Evolutionary conservation across 92 coral and sea anemone species (phyloP).

Genomic region (Siderastrea radians): DNA sequence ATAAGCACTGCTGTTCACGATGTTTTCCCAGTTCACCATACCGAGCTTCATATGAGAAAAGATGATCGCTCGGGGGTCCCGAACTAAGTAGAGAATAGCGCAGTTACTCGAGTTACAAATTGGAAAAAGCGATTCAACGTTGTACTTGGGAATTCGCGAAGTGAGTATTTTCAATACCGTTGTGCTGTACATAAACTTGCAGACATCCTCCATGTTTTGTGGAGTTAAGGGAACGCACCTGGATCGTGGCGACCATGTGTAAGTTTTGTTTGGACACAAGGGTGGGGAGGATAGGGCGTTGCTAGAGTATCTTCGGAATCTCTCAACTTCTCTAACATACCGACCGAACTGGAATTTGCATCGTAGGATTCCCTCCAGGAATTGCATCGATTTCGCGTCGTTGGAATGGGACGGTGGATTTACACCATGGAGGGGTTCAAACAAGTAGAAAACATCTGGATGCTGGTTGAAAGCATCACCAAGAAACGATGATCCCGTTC

Average conservation of each 20-base stretch:
- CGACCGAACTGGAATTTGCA: constrained; percentile 73
- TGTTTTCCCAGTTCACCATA: not conserved
- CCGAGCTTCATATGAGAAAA: constrained; percentile 46
- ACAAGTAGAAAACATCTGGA: constrained; percentile 79
- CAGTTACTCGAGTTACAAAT: constrained; percentile 23
- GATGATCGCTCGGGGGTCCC: constrained; percentile 85
- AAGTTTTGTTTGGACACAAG: constrained; percentile 57
- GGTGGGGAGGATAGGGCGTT: constrained; percentile 88
- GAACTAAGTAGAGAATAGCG: constrained; percentile 52
- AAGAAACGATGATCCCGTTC: constrained; percentile 68
- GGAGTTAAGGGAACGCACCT: not conserved
- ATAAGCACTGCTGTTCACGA: not conserved
- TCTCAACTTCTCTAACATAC: constrained; percentile 73
- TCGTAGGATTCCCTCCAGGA: constrained; percentile 77
- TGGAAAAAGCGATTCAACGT: constrained; percentile 28
- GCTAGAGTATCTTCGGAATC: constrained; percentile 87
- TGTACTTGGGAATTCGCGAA: not conserved
- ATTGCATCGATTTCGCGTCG: constrained; percentile 72
- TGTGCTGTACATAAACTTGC: constrained; percentile 22
- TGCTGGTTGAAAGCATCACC: constrained; percentile 92
- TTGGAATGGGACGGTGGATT: constrained; percentile 78
- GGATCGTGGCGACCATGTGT: not conserved
- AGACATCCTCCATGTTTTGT: constrained; percentile 32
- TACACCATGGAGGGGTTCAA: constrained; percentile 82
- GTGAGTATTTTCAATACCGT: constrained; percentile 31